phyloP scores from a whole-genome alignment of 2,888 invertebrate species.

The Ophioninae sp. region DNA sequence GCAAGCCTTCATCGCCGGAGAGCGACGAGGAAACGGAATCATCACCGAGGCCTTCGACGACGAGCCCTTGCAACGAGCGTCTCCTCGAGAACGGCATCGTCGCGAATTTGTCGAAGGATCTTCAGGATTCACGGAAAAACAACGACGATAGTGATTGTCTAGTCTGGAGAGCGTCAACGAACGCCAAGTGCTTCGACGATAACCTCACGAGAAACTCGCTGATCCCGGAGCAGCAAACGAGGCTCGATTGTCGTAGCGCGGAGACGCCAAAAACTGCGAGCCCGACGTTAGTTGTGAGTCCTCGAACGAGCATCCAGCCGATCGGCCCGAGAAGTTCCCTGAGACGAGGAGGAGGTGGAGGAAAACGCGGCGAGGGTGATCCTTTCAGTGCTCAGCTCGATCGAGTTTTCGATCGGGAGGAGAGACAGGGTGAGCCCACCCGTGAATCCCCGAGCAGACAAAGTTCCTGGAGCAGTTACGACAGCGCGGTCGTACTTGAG shows the following conservation, averaged over 20 bases:
- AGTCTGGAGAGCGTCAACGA: constrained; percentile 82
- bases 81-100: constrained; percentile 60
- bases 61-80: constrained; percentile 62
- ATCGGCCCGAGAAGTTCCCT: constrained; percentile 53
- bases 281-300: constrained; percentile 37
- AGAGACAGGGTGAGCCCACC: constrained; percentile 77
- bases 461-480: constrained; percentile 90
- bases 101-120: constrained; percentile 12
- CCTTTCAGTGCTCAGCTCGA: constrained; percentile 88
- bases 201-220: background rate
- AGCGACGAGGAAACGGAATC: constrained; percentile 68
- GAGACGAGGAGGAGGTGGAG: constrained; percentile 76
- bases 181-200: constrained; percentile 73
- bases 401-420: constrained; percentile 87
- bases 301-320: constrained; percentile 49
- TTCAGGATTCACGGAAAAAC: background rate
- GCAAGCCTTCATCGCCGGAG: constrained; percentile 79
- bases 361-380: constrained; percentile 83
- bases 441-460: constrained; percentile 85
- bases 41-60: constrained; percentile 59
- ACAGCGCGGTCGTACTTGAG: constrained; percentile 88
- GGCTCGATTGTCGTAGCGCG: constrained; percentile 42
- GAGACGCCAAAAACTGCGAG: constrained; percentile 44
- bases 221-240: constrained; percentile 45
- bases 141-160: constrained; percentile 80